phyloP scores from a whole-genome alignment of 2,113 vertebrate genomes.

The Penelope pileata region DNA sequence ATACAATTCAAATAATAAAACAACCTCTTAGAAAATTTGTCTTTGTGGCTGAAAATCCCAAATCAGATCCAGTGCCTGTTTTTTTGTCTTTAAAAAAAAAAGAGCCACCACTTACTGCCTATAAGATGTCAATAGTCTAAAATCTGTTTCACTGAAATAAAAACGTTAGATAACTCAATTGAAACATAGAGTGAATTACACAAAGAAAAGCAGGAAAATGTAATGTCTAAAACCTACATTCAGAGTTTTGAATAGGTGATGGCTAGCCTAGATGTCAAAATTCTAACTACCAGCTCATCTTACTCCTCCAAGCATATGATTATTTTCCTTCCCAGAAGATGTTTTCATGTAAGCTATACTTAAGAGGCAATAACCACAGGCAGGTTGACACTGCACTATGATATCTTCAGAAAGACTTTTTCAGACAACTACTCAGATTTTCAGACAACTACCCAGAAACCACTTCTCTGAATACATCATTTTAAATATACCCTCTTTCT shows the following conservation, averaged over 20 bases:
- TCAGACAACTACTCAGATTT: too few relatives aligned
- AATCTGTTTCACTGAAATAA: neutral
- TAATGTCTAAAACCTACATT: neutral
- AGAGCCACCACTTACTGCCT: neutral
- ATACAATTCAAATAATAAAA: neutral
- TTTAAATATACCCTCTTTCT: neutral
- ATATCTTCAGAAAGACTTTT: neutral
- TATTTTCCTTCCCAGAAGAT: neutral
- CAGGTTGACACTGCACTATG: neutral
- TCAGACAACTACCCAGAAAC: neutral
- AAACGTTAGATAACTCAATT: neutral
- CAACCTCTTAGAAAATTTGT: neutral
- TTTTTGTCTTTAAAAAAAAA: neutral
- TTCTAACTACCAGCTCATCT: neutral
- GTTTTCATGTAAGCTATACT: neutral
- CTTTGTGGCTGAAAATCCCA: neutral
- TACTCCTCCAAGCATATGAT: neutral
- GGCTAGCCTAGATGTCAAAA: neutral
- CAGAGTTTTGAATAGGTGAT: neutral
- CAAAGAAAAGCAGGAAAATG: neutral
- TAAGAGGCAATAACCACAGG: accelerated
- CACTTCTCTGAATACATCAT: neutral
- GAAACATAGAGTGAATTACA: neutral
- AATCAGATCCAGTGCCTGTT: neutral
- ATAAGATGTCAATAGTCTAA: neutral